Evolutionary conservation across 2,888 invertebrate genomes (phyloP), one percentile per base, ranked within the genome.

Genomic region (Cremastinae sp.): DNA sequence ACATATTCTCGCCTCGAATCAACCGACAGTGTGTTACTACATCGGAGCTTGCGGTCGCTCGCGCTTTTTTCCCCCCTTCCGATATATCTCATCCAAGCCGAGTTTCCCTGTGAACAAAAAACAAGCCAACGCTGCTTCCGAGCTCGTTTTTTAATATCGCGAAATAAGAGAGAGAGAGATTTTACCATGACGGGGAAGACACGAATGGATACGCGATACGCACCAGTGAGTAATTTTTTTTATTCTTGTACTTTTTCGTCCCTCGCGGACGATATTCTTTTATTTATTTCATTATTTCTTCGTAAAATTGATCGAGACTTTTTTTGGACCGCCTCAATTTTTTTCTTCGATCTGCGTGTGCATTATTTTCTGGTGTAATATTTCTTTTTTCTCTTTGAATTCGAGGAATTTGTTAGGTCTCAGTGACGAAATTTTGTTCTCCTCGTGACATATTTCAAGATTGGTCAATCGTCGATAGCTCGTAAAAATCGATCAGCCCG

Each of bases 141-240:
- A 47, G 8, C 14, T 16, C 47, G 9, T 14, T 16, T 16, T 16
- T 47, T 4, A 12, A 0, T 9, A 9, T 9, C 47, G 16, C 1
- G 16, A 16, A 16, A 16, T 47, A 47, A 18, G 1, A 14, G 41
- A 3, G 18, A 51, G 59, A 20, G 41, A 34, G 43, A 53, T 41
- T 20, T 10, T 18, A 41, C 64, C 38, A 47, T 34, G 53, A 61
- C 47, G 53, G 22, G 14, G 64, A 38, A 56, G 62, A 47, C 69
- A 36, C 61, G 64, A 66, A 75, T 75, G 75, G 75, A 75, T 75
- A 75, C 65, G 71, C 75, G 65, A 71, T 56, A 43, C 49, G 41
- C 49, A 66, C 47, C 54, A 75, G 75, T 75, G 66, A 49, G 75
- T 75, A 74, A 28, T 18, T 45, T 53, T 66, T 51, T 0, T 8